phyloP scores from a whole-genome alignment of 2,797 vertebrate species.

The Gallinago solitaria region DNA sequence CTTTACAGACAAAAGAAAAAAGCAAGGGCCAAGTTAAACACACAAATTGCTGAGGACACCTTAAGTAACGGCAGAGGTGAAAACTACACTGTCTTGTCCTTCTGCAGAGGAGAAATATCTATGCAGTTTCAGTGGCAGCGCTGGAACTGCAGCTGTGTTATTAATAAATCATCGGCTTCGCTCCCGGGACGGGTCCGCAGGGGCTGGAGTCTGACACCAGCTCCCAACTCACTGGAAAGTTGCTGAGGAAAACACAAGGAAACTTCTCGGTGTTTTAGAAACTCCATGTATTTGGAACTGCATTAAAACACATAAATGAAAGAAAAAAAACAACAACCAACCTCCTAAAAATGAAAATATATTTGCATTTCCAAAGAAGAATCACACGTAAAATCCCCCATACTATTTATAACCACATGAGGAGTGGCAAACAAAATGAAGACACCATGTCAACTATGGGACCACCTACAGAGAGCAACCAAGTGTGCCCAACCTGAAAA shows the following conservation, averaged over 20 bases:
- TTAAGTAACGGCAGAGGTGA: conserved; percentile 1
- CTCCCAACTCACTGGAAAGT: not conserved
- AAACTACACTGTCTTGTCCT: conserved; percentile 10
- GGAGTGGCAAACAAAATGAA: not conserved
- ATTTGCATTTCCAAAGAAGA: not conserved
- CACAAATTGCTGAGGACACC: not conserved
- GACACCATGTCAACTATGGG: not conserved
- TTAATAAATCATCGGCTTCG: conserved; percentile 1
- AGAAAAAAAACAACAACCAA: not conserved
- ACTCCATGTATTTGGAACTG: not conserved
- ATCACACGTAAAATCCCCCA: fast-evolving
- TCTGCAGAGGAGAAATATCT: conserved; percentile 1
- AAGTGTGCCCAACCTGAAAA: not conserved
- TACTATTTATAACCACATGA: not conserved
- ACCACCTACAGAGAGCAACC: not conserved
- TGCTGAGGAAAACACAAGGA: not conserved
- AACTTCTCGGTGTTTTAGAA: not conserved
- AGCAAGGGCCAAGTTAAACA: not conserved
- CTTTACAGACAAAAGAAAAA: conserved; percentile 6
- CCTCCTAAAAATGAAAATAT: not conserved
- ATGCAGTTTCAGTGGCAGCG: not conserved
- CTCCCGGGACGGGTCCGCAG: not conserved
- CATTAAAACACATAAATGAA: not conserved
- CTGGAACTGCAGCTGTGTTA: not conserved
- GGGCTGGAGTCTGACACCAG: not conserved